A percentile compares a stretch with the other conserved stretches of the same genome.
These are phyloP conservation scores for Rhea americana DNA, from an alignment of 2,113 vertebrate genomes.

Conservation along the genomic window DNA sequence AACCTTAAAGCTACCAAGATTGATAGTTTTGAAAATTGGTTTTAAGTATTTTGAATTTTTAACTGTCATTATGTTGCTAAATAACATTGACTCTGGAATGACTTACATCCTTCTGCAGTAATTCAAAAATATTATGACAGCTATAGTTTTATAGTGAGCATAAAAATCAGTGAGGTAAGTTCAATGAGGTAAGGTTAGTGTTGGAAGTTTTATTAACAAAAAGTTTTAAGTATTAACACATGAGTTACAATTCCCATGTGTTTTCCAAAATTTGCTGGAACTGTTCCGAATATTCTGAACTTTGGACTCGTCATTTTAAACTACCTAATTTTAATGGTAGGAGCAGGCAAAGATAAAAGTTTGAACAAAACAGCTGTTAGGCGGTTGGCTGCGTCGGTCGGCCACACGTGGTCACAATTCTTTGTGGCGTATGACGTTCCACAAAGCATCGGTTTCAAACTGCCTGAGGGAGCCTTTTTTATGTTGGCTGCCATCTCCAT, in stretches of 20 bases:
- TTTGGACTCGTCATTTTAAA: constrained; percentile 72
- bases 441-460: background rate
- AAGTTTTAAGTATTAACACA: constrained; percentile 75
- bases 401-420: constrained; percentile 26
- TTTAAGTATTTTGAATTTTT: constrained; percentile 80
- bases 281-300: constrained; percentile 66
- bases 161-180: constrained; percentile 81
- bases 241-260: constrained; percentile 75
- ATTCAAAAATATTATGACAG: constrained; percentile 80
- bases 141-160: constrained; percentile 77
- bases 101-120: constrained; percentile 76
- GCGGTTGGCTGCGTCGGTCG: constrained; percentile 59
- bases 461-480: background rate
- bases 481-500: background rate
- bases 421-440: background rate
- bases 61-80: constrained; percentile 76
- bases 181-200: constrained; percentile 79
- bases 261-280: constrained; percentile 75
- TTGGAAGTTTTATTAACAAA: constrained; percentile 82
- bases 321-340: constrained; percentile 68
- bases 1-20: constrained; percentile 62
- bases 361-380: constrained; percentile 63
- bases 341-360: constrained; percentile 63
- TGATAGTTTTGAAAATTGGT: constrained; percentile 69
- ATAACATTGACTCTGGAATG: constrained; percentile 78